Conservation (phyloP, 1,140 invertebrate species). For the Bombus confusus region DNA sequence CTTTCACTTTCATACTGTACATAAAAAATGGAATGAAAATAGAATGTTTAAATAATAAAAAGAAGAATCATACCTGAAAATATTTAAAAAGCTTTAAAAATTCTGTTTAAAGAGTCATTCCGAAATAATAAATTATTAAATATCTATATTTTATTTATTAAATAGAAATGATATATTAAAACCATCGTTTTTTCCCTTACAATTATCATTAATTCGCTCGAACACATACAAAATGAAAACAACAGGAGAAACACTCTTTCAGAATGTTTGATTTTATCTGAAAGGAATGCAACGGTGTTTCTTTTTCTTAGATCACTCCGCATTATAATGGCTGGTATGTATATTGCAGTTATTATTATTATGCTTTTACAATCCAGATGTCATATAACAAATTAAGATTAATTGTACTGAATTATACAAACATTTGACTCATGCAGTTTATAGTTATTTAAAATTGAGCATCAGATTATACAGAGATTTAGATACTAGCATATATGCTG, state of each 20-base stretch:
- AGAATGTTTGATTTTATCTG: background rate
- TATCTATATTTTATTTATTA: background rate
- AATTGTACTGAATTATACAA: slow-evolving; percentile 16
- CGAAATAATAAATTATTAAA: slow-evolving; percentile 1
- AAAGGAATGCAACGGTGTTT: background rate
- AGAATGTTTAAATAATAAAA: background rate
- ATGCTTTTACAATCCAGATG: slow-evolving; percentile 23
- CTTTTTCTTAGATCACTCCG: background rate
- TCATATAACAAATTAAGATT: slow-evolving; percentile 31
- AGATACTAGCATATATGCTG: background rate
- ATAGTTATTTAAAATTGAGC: slow-evolving; percentile 27
- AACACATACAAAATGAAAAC: background rate
- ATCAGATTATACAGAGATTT: slow-evolving; percentile 27
- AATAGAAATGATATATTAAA: background rate
- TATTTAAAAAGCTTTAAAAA: background rate
- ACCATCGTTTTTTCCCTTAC: background rate
- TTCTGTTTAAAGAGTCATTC: background rate
- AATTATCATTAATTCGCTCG: background rate
- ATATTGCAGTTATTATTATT: slow-evolving; percentile 39
- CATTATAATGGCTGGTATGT: background rate
- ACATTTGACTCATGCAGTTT: slow-evolving; percentile 5
- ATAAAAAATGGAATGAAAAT: background rate
- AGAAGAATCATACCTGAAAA: background rate
- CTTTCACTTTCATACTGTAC: background rate
- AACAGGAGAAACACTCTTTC: background rate